Conservation (phyloP, 2,888 invertebrate genomes). For the Fragum whitleyi region DNA sequence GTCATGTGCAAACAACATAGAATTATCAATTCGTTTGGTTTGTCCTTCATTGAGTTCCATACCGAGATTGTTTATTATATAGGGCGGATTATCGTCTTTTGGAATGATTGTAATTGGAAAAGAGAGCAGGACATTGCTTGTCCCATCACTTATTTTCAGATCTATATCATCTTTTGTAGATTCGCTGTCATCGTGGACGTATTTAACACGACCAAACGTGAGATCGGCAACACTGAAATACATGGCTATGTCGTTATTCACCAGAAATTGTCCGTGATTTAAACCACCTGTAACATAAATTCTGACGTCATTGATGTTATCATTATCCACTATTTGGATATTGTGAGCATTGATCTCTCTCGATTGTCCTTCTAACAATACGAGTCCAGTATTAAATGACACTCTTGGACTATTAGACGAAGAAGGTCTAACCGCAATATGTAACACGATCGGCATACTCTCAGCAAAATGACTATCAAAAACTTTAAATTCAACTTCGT, state of each 20-base stretch:
- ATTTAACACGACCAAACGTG: slow-evolving; percentile 77
- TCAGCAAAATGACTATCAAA: slow-evolving; percentile 82
- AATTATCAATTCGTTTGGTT: slow-evolving; percentile 77
- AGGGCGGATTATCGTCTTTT: slow-evolving; percentile 84
- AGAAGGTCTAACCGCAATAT: slow-evolving; percentile 82
- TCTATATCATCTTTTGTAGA: slow-evolving; percentile 81
- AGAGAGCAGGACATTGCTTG: slow-evolving; percentile 79
- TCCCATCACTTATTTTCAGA: slow-evolving; percentile 82
- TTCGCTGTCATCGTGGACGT: slow-evolving; percentile 82
- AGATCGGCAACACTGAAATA: slow-evolving; percentile 82
- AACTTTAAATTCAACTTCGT: slow-evolving; percentile 81
- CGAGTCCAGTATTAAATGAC: slow-evolving; percentile 80
- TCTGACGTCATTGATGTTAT: slow-evolving; percentile 81
- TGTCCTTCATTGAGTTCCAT: slow-evolving; percentile 82
- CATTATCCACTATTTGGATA: slow-evolving; percentile 82
- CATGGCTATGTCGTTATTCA: slow-evolving; percentile 76
- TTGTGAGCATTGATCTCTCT: slow-evolving; percentile 77
- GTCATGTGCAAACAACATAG: slow-evolving; percentile 81
- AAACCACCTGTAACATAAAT: slow-evolving; percentile 82
- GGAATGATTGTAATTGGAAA: slow-evolving; percentile 84
- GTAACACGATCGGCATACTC: slow-evolving; percentile 82
- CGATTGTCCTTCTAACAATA: slow-evolving; percentile 83
- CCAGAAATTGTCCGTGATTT: slow-evolving; percentile 80
- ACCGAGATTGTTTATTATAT: slow-evolving; percentile 81
- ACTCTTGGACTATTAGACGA: slow-evolving; percentile 81